A percentile compares a stretch with the other conserved stretches of the same genome.
Evolutionary conservation across 2,888 invertebrate genomes (phyloP).

Genomic region (Ophioninae sp.): DNA sequence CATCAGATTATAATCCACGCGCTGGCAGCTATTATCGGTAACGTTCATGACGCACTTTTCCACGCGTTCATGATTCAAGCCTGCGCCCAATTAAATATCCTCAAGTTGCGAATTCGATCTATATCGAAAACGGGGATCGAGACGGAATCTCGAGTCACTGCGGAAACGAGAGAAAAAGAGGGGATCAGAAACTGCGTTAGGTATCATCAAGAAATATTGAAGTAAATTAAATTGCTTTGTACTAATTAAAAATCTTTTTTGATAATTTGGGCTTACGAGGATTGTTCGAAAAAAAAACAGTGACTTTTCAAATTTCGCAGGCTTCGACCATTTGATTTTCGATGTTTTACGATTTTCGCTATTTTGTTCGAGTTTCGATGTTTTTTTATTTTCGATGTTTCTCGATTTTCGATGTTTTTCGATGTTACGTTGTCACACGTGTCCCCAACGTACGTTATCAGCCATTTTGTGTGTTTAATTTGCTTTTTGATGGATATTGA

Average conservation of each 20-base stretch:
- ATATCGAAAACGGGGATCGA: constrained; percentile 19
- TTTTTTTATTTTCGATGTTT: too few species aligned
- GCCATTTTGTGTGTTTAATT: too few species aligned
- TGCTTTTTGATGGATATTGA: too few species aligned
- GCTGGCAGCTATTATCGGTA: constrained; percentile 41
- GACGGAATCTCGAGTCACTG: not conserved
- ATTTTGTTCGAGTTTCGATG: too few species aligned
- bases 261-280: too few species aligned
- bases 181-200: constrained; percentile 42
- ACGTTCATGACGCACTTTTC: constrained; percentile 45
- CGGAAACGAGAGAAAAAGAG: constrained; percentile 11
- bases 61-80: constrained; percentile 47
- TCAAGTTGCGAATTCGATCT: constrained; percentile 44
- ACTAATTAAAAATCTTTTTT: not conserved
- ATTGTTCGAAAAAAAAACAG: too few species aligned
- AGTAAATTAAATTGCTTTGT: constrained; percentile 16
- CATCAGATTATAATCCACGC: constrained; percentile 55
- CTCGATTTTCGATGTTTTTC: too few species aligned
- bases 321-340: too few species aligned
- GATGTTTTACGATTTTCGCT: too few species aligned
- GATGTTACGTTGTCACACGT: too few species aligned
- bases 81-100: constrained; percentile 55
- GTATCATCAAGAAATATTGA: constrained; percentile 56
- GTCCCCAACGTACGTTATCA: too few species aligned
- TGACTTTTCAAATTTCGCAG: too few species aligned